Evolutionary conservation across 2,797 vertebrate genomes (phyloP).

Genomic region (Sphenodon punctatus): DNA sequence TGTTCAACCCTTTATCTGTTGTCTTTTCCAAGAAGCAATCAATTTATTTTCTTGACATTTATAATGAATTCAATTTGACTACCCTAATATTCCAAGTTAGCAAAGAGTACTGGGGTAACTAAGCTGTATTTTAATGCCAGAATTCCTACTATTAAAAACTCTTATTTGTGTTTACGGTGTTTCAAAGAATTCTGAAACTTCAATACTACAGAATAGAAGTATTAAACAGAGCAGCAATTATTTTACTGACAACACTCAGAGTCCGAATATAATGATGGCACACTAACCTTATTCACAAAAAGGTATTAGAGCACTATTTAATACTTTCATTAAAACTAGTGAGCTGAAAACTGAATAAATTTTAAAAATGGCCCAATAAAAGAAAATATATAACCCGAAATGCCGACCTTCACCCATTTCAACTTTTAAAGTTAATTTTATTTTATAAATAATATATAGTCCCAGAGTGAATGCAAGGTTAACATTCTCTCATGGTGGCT

Average conservation of each 20-base stretch:
- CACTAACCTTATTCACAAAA: background rate
- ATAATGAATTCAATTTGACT: too few species aligned
- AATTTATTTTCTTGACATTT: too few species aligned
- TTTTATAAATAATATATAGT: background rate
- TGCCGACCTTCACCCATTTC: background rate
- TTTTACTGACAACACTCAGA: background rate
- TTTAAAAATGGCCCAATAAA: background rate
- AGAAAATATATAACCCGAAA: background rate
- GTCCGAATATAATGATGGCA: background rate
- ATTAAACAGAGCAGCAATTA: background rate
- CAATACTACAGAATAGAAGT: background rate
- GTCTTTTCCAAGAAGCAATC: too few species aligned
- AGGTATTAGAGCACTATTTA: background rate
- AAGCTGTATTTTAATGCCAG: background rate
- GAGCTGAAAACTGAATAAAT: background rate
- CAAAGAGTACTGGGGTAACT: too few species aligned
- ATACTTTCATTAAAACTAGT: accelerated
- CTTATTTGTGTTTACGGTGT: background rate
- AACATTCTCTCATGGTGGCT: background rate
- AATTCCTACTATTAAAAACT: background rate
- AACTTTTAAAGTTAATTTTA: background rate
- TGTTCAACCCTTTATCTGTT: too few species aligned
- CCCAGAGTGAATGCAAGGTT: background rate
- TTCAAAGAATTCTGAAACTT: background rate
- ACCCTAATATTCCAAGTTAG: too few species aligned